A percentile compares a stretch with the other conserved stretches of the same genome.
Evolutionary conservation across 2,888 invertebrate genomes (phyloP).

Genomic region (Brenthis hecate): DNA sequence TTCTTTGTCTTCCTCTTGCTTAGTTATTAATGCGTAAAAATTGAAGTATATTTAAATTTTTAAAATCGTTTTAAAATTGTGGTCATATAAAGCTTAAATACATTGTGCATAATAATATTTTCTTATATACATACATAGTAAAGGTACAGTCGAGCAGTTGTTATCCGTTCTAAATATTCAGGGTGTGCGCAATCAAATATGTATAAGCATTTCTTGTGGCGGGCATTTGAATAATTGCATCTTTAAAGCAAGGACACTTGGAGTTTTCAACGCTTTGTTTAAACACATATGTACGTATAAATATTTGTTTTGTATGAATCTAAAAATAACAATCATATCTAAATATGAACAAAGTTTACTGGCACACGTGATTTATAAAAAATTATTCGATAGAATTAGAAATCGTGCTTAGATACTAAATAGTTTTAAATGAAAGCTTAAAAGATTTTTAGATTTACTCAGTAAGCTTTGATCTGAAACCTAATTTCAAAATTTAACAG

Average conservation of each 20-base stretch:
- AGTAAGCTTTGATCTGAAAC: too few species aligned
- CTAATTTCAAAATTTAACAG: too few species aligned
- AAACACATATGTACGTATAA: constrained; percentile 15
- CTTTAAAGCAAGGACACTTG: constrained; percentile 48
- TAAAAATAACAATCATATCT: neutral
- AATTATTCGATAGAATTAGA: too few species aligned
- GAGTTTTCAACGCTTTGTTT: constrained; percentile 38
- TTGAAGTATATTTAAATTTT: too few species aligned
- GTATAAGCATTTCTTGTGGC: constrained; percentile 67
- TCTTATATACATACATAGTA: constrained; percentile 1
- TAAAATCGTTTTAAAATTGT: too few species aligned
- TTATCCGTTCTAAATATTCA: constrained; percentile 58
- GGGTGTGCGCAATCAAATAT: constrained; percentile 74
- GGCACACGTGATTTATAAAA: too few species aligned
- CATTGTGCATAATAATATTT: constrained; percentile 1
- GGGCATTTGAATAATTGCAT: constrained; percentile 63
- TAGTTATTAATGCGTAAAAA: neutral
- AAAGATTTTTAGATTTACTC: too few species aligned
- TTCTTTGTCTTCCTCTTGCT: too few species aligned
- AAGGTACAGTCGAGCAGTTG: constrained; percentile 47
- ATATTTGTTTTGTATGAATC: neutral
- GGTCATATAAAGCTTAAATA: neutral
- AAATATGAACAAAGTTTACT: too few species aligned
- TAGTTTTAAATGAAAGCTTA: too few species aligned
- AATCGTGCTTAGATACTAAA: too few species aligned